Evolutionary conservation across 2,113 vertebrate genomes (phyloP).

Genomic region (Aythya baeri): DNA sequence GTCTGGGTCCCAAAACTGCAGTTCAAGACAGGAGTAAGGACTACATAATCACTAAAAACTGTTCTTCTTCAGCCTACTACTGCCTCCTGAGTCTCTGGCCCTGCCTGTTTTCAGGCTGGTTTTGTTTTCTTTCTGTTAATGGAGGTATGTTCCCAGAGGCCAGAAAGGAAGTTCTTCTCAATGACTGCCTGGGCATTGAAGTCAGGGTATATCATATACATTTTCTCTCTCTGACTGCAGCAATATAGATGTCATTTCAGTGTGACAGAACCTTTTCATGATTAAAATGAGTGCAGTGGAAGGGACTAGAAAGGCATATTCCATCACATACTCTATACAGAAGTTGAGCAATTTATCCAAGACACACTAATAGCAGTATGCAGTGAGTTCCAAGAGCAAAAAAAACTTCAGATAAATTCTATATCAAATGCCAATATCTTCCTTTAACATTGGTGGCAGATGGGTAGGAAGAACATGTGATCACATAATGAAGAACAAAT

Average conservation of each 20-base stretch:
- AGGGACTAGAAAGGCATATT: not conserved
- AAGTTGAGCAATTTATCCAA: not conserved
- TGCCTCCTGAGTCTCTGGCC: not conserved
- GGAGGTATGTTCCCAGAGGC: not conserved
- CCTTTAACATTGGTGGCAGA: not conserved
- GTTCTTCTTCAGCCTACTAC: not conserved
- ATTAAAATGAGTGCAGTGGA: not conserved
- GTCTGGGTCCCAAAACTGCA: not conserved
- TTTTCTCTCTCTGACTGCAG: not conserved
- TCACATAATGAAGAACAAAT: constrained; percentile 34
- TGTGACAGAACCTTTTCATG: not conserved
- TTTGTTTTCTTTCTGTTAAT: not conserved
- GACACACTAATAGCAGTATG: not conserved
- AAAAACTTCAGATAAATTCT: constrained; percentile 30
- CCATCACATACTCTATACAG: not conserved
- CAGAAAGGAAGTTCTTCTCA: not conserved
- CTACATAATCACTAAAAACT: not conserved
- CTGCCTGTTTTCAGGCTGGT: not conserved
- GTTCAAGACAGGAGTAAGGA: not conserved
- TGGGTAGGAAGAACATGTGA: not conserved
- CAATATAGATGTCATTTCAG: not conserved
- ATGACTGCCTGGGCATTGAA: not conserved
- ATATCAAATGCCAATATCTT: constrained; percentile 20
- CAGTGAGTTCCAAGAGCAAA: not conserved
- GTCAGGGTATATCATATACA: not conserved